Base-by-base conservation (phyloP, 2,797 vertebrate species). In the Megalops cyprinoides region DNA sequence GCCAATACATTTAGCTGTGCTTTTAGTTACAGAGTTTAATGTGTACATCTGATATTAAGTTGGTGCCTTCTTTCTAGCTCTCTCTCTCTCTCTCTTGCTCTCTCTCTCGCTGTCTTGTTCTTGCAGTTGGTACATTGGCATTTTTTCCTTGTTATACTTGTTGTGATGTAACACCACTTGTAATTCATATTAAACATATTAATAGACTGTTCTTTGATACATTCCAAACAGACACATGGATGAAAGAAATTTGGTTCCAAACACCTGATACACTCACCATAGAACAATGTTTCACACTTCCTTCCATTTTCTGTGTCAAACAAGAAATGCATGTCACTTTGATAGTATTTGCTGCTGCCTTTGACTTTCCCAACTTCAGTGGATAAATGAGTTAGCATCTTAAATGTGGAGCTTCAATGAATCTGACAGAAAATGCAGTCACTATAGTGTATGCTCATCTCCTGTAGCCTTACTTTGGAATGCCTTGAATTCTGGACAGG, bases 41-140 rank as follows among this genome's bases (percentile, higher is more conserved):
- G 94, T 94, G 94, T 94, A 94, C 92, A 91, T 92, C 91, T 92
- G 93, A 95, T 94, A 95, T 95, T 94, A 95, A 95, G 93, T 93
- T 95, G 93, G 91, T 93, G 93, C 91, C 91, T 94, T 94, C 95
- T 95, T 95, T 94, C 95, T 94, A 85, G 1, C 82, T 53, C 56
- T 76, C 73, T 90, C 91, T 88, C 23, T 58, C 55, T 25, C 23
- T 51, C 55, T 56, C 55, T 56, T 6, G 10, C n/a, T 28, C 12
- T n/a, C 55, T 56, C 55, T 9, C 6, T n/a, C n/a, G n/a, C n/a
- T n/a, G n/a, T n/a, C n/a, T n/a, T n/a, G n/a, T n/a, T 89, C 90
- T 87, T 82, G 89, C 93, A 93, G 89, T 92, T 89, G 87, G 91
- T 94, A 89, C 91, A 90, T 91, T 93, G 91, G 91, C 92, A 93